Evolutionary conservation across 2,113 vertebrate species (phyloP).

Genomic region (Aptenodytes forsteri): DNA sequence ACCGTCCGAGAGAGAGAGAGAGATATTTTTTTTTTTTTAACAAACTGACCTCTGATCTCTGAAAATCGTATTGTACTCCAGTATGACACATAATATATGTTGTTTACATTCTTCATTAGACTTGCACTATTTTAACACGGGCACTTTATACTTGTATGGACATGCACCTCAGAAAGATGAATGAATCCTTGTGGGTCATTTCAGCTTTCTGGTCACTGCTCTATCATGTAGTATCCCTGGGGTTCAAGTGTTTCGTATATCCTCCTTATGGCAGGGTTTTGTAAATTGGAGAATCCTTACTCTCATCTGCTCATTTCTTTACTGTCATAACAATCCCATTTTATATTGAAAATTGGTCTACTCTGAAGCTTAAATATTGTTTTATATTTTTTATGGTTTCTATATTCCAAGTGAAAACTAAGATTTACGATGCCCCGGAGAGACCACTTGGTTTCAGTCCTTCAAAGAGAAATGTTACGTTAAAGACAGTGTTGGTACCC

Average conservation of each 20-base stretch:
- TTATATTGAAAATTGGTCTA: conserved; percentile 74
- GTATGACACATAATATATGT: neutral
- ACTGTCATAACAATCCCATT: conserved; percentile 70
- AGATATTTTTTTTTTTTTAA: neutral
- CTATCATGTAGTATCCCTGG: neutral
- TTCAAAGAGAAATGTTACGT: conserved; percentile 75
- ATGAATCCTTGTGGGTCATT: neutral
- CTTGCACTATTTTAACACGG: neutral
- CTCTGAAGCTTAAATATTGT: conserved; percentile 74
- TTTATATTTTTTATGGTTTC: conserved; percentile 70
- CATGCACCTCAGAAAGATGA: neutral
- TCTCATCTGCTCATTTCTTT: conserved; percentile 64
- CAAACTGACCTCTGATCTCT: neutral
- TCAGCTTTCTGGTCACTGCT: conserved; percentile 59
- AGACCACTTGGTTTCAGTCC: conserved; percentile 64
- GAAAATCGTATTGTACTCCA: neutral
- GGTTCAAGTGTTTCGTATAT: neutral
- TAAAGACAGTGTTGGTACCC: conserved; percentile 64
- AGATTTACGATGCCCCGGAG: conserved; percentile 73
- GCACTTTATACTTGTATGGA: neutral
- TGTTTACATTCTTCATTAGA: neutral
- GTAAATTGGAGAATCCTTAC: conserved; percentile 55
- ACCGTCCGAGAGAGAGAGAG: neutral
- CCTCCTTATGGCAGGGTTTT: conserved; percentile 40
- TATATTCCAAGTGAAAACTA: conserved; percentile 72